Base-by-base conservation (phyloP, 2,113 vertebrate genomes). In the Callaeas wilsoni region DNA sequence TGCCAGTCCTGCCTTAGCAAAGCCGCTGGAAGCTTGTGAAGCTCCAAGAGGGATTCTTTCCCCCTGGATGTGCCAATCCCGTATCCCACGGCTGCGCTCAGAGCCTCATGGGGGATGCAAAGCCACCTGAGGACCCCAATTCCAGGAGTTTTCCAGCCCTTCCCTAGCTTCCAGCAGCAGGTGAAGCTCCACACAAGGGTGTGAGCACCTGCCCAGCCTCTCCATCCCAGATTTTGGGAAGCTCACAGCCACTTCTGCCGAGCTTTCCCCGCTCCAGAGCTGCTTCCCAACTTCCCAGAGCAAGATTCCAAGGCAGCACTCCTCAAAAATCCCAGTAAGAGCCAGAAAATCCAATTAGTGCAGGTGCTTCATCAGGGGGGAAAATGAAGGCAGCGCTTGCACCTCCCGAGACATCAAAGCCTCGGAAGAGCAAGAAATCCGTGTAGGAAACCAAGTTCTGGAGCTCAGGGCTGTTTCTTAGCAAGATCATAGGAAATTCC, bases 21-120 rank as follows among this genome's bases (percentile, higher is more conserved):
- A 87, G 13, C 13, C 2, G 2, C 50, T 79, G 63, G 69, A 73
- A 56, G 60, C 7, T 91, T 73, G 75, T 50, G 50, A 20, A 41
- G 39, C n/a, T 86, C 47, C 59, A 55, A 47, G 41, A 30, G 14
- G 26, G 9, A 1, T 4, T 55, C 41, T 42, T 33, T 44, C 13
- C 3, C 16, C n/a, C 13, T 19, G 42, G 53, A 5, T 59, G 37
- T 88, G 78, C n/a, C 42, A 46, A 78, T 42, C 47, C 16, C 0
- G 0, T 30, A 67, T 39, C 50, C 26, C 64, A 18, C 0, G 0
- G 47, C 33, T 30, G 25, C 17, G 52, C 33, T 47, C 1, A 0
- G 46, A n/a, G 37, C 23, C 9, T 65, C 0, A 0, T 1, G 16
- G 37, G 33, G 37, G 65, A 35, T 4, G 19, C 27, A 44, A 56